Conservation (phyloP, 2,888 invertebrate species). For the Operophtera brumata region DNA sequence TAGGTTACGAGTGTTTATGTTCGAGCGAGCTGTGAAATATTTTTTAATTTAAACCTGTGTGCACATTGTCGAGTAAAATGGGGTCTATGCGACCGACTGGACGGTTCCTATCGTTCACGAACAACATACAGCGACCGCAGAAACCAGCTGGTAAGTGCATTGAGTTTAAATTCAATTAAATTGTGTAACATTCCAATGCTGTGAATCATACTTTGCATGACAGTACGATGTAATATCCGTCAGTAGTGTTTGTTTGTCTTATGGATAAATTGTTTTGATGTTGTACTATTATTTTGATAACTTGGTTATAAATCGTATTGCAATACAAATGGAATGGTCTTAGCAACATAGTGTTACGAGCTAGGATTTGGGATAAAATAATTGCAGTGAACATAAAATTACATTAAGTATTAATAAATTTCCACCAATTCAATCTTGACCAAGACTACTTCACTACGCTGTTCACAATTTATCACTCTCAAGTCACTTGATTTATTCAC, state of each 20-base stretch:
- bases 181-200: conserved; percentile 42
- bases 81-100: conserved; percentile 83
- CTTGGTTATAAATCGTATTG: no score
- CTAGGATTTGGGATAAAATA: no score
- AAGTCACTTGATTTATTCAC: no score
- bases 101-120: conserved; percentile 81
- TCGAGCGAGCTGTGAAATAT: conserved; percentile 47
- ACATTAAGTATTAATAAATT: no score
- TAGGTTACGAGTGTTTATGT: conserved; percentile 40
- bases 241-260: neutral
- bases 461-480: no score
- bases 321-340: no score
- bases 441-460: no score
- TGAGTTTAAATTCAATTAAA: conserved; percentile 20
- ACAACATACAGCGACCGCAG: conserved; percentile 80
- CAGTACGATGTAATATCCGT: conserved; percentile 2
- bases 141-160: conserved; percentile 75
- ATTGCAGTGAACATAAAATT: no score
- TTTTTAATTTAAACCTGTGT: conserved; percentile 48
- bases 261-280: no score
- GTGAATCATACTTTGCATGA: conserved; percentile 47
- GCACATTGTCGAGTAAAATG: conserved; percentile 59
- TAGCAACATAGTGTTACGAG: no score
- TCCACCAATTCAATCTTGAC: no score
- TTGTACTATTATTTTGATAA: no score